Evolutionary conservation across 2,888 invertebrate genomes (phyloP).

Genomic region (Andrena fulva): DNA sequence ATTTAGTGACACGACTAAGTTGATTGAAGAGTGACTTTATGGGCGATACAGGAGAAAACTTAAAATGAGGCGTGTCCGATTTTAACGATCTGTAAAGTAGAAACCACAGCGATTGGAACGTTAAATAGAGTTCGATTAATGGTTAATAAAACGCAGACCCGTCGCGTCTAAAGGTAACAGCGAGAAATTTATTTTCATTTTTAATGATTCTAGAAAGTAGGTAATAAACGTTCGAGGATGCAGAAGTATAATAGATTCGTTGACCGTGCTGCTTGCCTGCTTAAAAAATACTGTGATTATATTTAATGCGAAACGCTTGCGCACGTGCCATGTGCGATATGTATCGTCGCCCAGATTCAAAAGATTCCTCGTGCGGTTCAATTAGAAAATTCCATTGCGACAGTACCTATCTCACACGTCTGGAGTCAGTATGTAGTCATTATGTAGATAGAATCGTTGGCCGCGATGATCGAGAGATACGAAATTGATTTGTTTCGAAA

Average conservation of each 20-base stretch:
- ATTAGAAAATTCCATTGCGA: conserved; percentile 42
- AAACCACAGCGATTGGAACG: background rate
- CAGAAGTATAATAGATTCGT: conserved; percentile 33
- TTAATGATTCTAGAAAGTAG: conserved; percentile 34
- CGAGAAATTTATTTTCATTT: conserved; percentile 23
- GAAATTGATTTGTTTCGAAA: background rate
- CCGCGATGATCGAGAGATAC: background rate
- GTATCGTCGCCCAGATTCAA: conserved; percentile 35
- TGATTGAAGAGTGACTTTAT: background rate
- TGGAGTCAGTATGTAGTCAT: no score
- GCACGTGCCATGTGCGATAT: conserved; percentile 4
- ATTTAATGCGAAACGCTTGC: conserved; percentile 12
- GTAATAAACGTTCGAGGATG: conserved; percentile 40
- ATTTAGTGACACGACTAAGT: background rate
- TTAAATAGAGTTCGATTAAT: background rate
- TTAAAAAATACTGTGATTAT: conserved; percentile 29
- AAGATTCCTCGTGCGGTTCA: conserved; percentile 18
- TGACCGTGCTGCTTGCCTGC: background rate
- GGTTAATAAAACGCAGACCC: background rate
- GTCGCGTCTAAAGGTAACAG: background rate
- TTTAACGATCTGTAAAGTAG: conserved; percentile 3
- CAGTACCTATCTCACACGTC: no score
- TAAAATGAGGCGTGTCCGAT: background rate
- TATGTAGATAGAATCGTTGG: background rate
- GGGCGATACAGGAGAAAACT: background rate